Percentiles rank a stretch among this genome's conserved stretches.
These are phyloP conservation scores for Octodon degus DNA, from an alignment of 2,113 vertebrate species.

Conservation along the genomic window DNA sequence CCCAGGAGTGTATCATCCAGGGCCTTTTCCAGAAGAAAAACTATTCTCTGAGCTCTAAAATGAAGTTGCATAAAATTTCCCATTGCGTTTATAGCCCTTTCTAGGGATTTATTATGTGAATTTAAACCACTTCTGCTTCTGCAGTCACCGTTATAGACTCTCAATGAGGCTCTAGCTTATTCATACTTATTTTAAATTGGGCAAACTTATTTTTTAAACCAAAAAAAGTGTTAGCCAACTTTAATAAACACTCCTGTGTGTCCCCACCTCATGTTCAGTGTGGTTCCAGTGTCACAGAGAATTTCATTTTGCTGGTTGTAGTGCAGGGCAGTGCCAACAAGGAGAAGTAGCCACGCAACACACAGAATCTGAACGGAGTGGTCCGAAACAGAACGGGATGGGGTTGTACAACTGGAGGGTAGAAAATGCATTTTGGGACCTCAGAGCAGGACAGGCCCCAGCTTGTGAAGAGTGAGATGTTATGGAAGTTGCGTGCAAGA, in stretches of 20 bases:
- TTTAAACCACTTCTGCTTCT: not conserved
- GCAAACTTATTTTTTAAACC: not conserved
- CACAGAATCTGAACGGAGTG: not conserved
- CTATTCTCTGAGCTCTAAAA: not conserved
- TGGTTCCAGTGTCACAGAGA: not conserved
- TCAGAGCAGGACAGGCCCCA: not conserved
- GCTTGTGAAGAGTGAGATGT: not conserved
- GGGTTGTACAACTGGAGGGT: not conserved
- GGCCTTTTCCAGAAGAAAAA: not conserved
- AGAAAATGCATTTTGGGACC: not conserved
- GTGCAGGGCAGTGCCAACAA: not conserved
- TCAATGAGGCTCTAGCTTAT: not conserved
- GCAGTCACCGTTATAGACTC: not conserved
- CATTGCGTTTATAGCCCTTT: not conserved
- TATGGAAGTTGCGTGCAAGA: not conserved
- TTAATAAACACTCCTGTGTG: not conserved
- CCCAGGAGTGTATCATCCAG: not conserved
- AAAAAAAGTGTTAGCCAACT: not conserved
- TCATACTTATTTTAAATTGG: not conserved
- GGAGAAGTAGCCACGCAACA: not conserved
- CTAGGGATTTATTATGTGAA: not conserved
- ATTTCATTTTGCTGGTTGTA: not conserved
- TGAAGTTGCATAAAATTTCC: conserved; percentile 11
- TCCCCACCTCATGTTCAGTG: not conserved
- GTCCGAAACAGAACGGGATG: not conserved